Conservation (phyloP, 2,113 vertebrate genomes). For the Rousettus leschenaultii region DNA sequence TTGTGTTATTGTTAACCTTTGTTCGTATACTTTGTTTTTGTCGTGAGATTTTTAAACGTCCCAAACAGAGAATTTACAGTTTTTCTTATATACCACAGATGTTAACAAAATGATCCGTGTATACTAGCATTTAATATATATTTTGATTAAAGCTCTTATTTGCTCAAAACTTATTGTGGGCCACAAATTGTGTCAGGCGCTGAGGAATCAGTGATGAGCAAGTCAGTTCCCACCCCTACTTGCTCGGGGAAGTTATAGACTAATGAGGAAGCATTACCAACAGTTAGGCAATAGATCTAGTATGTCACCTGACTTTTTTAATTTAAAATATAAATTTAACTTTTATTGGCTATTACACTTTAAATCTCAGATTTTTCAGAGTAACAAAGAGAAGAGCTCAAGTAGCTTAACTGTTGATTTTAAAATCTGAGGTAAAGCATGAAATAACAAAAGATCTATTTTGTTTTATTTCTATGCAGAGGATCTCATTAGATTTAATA, state of each 20-base stretch:
- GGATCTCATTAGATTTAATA: background rate
- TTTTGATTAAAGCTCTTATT: background rate
- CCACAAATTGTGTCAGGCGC: background rate
- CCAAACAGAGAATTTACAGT: background rate
- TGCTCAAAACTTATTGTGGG: background rate
- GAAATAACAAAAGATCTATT: background rate
- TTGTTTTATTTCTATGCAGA: background rate
- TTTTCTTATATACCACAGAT: background rate
- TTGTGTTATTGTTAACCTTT: background rate
- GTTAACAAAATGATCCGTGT: background rate
- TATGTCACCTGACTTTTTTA: background rate
- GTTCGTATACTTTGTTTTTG: background rate
- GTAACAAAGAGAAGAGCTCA: background rate
- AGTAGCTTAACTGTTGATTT: background rate
- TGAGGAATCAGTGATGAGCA: background rate
- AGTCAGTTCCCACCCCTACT: background rate
- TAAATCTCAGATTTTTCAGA: conserved; percentile 13
- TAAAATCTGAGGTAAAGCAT: background rate
- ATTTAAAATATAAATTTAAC: background rate
- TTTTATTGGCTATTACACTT: background rate
- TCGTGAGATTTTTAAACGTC: background rate
- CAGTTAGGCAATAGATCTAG: background rate
- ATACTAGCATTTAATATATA: background rate
- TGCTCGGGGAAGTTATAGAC: background rate
- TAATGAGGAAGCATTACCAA: background rate